Conservation (phyloP, 2,113 vertebrate genomes). For the Ascaphus truei region DNA sequence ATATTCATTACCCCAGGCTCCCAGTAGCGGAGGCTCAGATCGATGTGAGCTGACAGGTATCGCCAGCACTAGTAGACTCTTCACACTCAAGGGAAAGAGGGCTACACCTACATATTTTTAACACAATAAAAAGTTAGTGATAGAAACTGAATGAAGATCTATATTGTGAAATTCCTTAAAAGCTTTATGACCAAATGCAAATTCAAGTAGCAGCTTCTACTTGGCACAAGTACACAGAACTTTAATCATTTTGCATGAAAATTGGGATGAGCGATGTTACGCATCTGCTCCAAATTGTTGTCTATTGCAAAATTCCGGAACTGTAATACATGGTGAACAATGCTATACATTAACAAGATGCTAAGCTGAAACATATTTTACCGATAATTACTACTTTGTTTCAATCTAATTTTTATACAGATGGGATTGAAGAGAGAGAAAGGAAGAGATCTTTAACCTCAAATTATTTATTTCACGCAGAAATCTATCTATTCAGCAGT, state of each 20-base stretch:
- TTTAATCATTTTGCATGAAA: neutral
- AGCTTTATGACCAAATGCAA: neutral
- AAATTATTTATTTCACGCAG: no score
- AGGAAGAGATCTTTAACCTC: no score
- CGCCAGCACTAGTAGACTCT: no score
- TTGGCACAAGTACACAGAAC: neutral
- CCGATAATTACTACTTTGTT: neutral
- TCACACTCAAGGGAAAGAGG: no score
- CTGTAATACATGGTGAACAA: no score
- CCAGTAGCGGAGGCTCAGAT: no score
- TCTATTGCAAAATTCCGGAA: neutral
- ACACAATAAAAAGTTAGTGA: neutral
- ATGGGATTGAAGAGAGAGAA: neutral
- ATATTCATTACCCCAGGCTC: no score
- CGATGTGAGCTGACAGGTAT: no score
- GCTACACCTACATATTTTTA: no score
- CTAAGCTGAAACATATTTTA: neutral
- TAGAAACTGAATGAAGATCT: neutral
- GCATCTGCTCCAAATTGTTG: neutral
- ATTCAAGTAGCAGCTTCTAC: neutral
- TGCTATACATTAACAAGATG: neutral
- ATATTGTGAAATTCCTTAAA: neutral
- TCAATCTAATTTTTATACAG: neutral
- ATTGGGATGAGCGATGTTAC: neutral
- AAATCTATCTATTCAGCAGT: no score